phyloP scores from a whole-genome alignment of 2,113 vertebrate genomes.

The Melierax canorus region DNA sequence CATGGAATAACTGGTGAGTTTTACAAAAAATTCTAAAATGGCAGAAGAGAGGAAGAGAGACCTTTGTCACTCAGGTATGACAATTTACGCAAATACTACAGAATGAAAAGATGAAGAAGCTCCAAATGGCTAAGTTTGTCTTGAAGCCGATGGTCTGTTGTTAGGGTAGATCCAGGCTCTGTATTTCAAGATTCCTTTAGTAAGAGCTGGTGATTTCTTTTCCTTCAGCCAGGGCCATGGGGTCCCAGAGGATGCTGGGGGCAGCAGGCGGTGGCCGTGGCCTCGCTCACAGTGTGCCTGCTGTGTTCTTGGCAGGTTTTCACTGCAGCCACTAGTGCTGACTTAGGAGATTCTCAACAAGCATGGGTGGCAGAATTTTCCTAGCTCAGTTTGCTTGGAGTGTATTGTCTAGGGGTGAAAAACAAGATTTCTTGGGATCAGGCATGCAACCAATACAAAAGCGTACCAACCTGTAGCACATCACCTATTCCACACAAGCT shows the following conservation, averaged over 20 bases:
- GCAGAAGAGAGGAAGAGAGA: not conserved
- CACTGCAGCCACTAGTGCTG: not conserved
- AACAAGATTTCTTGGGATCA: not conserved
- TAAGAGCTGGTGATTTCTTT: not conserved
- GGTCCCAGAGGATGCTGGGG: rapidly evolving
- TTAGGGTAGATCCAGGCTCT: not conserved
- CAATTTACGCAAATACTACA: not conserved
- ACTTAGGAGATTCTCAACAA: not conserved
- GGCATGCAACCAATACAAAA: not conserved
- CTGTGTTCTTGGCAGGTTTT: not conserved
- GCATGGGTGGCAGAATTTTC: not conserved
- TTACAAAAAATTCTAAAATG: not conserved
- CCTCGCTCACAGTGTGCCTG: rapidly evolving
- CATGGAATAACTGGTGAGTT: not conserved
- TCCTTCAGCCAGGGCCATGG: not conserved
- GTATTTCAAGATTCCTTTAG: not conserved
- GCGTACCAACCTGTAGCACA: rapidly evolving
- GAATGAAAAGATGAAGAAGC: not conserved
- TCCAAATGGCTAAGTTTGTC: not conserved
- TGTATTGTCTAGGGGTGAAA: not conserved
- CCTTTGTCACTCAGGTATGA: not conserved
- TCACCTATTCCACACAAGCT: not conserved
- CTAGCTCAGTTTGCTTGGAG: not conserved
- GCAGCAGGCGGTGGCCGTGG: not conserved
- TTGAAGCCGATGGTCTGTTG: not conserved